Evolutionary conservation across 2,888 invertebrate genomes (phyloP), one percentile per base, ranked within the genome.

Genomic region (Lapara coniferarum): DNA sequence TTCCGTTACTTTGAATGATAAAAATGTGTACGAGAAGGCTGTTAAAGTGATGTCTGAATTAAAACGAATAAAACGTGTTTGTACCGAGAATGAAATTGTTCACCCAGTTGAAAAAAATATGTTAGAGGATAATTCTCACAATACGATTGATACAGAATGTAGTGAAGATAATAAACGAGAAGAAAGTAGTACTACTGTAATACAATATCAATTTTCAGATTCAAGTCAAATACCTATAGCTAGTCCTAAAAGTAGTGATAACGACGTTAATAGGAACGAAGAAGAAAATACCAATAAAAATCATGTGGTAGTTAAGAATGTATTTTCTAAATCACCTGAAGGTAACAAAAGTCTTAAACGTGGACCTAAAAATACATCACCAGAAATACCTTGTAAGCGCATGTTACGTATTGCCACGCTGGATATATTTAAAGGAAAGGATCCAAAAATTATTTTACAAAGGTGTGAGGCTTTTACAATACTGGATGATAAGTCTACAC

Each of bases 1-100:
- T 66, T 77, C 81, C 25, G 74, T 77, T 37, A 73, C 82, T 55
- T 71, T 86, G 14, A 86, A 89, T 73, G 79, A 84, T 68, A 88
- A 87, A 77, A 73, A 74, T 53, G 85, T 84, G 52, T 90, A 89
- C 78, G 88, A 89, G 74, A 91, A 89, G 70, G 89, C 92, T 57
- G 80, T 86, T 2, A 85, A 83, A 80, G 77, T 90, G 53, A 85
- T 91, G 81, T 78, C 86, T 25, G 86, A 89, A 77, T 68, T 86
- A 25, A 91, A 86, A 66, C 74, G 75, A 5, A 80, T 83, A 70
- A 77, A 83, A 73, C 76, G 74, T 57, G 5, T 7, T 10, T 70
- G 59, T 66, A 67, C 44, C 14, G 66, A 70, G 51, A 74, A 66
- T 52, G 44, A 14, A 16, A 1, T 37, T 63, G 46, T 10, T 53